Conservation (phyloP, 2,888 invertebrate species). For the Lepetodrilus schrolli region DNA sequence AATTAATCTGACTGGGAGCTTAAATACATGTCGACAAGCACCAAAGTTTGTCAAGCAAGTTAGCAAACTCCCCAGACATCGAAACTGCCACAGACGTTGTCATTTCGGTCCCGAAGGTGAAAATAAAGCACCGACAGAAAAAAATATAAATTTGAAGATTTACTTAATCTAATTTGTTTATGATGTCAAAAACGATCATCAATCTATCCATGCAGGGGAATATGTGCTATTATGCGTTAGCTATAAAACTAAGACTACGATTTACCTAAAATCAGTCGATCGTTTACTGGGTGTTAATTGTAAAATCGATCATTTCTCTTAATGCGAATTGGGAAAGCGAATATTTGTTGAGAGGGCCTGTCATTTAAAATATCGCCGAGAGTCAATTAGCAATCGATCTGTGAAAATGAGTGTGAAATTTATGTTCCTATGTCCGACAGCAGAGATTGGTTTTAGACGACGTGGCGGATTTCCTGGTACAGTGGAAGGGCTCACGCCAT, state of each 20-base stretch:
- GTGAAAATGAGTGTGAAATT: constrained; percentile 26
- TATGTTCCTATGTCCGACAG: constrained; percentile 13
- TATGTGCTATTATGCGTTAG: not conserved
- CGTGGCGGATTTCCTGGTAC: not conserved
- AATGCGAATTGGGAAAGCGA: constrained; percentile 18
- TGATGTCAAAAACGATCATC: constrained; percentile 11
- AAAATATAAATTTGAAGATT: constrained; percentile 9
- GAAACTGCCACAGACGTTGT: not conserved
- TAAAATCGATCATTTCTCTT: constrained; percentile 22
- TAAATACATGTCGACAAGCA: not conserved
- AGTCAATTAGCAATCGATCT: constrained; percentile 20
- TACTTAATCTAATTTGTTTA: constrained; percentile 27
- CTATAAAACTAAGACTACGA: constrained; percentile 13
- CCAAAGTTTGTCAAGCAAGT: constrained; percentile 19
- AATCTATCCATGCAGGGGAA: not conserved
- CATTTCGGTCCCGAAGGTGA: not conserved
- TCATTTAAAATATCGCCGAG: constrained; percentile 15
- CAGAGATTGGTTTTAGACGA: constrained; percentile 17
- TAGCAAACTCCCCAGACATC: not conserved
- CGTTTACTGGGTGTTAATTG: constrained; percentile 20
- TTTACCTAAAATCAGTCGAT: constrained; percentile 25
- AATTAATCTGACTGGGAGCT: constrained; percentile 8
- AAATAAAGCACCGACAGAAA: not conserved
- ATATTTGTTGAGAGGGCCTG: constrained; percentile 22
- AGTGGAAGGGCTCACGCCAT: not conserved